A percentile compares a stretch with the other conserved stretches of the same genome.
Conservation (phyloP, 2,797 vertebrate species). For the Bufotes viridis region DNA sequence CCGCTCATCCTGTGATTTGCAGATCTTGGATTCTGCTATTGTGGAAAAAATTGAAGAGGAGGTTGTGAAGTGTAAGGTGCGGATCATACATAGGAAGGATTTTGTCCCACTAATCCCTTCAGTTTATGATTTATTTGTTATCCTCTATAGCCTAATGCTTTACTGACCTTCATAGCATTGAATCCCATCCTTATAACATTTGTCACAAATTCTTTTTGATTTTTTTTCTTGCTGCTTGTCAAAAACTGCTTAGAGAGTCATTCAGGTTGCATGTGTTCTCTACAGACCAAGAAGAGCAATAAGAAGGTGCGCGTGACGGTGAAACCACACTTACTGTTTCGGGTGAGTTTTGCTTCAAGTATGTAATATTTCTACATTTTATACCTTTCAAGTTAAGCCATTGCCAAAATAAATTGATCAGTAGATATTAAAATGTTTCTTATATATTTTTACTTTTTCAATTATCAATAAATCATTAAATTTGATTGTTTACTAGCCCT, state of each 20-base stretch:
- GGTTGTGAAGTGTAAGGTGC: conserved; percentile 89
- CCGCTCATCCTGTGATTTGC: conserved; percentile 92
- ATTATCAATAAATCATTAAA: too few species aligned
- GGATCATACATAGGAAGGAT: not conserved
- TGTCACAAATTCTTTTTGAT: not conserved
- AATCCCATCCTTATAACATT: not conserved
- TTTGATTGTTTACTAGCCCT: too few species aligned
- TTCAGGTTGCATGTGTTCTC: conserved; percentile 26
- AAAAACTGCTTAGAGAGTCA: not conserved
- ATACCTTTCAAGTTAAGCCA: not conserved
- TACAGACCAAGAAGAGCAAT: conserved; percentile 87
- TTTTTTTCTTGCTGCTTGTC: not conserved
- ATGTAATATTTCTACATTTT: not conserved
- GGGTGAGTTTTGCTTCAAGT: conserved; percentile 76
- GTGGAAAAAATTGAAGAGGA: conserved; percentile 95
- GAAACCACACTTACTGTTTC: conserved; percentile 93
- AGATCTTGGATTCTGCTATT: conserved; percentile 90
- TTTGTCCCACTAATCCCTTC: not conserved
- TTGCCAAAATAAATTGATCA: not conserved
- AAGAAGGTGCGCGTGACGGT: conserved; percentile 98
- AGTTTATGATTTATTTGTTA: not conserved
- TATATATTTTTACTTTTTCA: too few species aligned
- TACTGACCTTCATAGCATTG: not conserved
- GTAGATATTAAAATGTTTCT: not conserved
- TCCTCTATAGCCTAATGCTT: not conserved